Percentiles rank a stretch among this genome's conserved stretches.
These are phyloP conservation scores for Clostera curtula DNA, from an alignment of 2,888 invertebrate genomes.

Conservation along the genomic window DNA sequence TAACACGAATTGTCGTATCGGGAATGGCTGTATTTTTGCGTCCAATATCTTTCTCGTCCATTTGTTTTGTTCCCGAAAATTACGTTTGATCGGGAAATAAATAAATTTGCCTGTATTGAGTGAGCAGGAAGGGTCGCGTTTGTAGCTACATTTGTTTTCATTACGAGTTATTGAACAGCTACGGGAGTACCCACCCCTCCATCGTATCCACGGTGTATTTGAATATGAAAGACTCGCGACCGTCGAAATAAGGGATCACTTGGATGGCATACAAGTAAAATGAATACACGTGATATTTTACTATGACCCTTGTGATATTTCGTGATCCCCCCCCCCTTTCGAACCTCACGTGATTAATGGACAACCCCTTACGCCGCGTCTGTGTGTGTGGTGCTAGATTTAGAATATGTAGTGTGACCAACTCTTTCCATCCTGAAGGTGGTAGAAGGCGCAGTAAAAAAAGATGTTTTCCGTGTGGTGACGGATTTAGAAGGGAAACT, in stretches of 20 bases:
- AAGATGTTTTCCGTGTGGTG: too few relatives aligned
- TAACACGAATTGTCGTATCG: not conserved
- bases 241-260: slow-evolving; percentile 18
- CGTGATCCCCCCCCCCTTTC: too few relatives aligned
- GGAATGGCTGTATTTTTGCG: slow-evolving; percentile 5
- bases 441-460: too few relatives aligned
- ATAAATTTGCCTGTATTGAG: slow-evolving; percentile 39
- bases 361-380: too few relatives aligned
- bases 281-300: too few relatives aligned
- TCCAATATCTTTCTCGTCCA: slow-evolving; percentile 18
- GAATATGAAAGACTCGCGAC: slow-evolving; percentile 36
- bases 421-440: too few relatives aligned
- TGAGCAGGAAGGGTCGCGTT: slow-evolving; percentile 49
- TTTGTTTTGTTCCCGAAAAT: slow-evolving; percentile 35
- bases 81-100: slow-evolving; percentile 41
- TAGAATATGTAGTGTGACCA: too few relatives aligned
- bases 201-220: slow-evolving; percentile 37
- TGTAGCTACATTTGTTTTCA: slow-evolving; percentile 58
- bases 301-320: too few relatives aligned
- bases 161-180: slow-evolving; percentile 53
- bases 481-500: too few relatives aligned
- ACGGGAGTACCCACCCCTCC: slow-evolving; percentile 31
- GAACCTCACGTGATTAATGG: too few relatives aligned
- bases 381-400: too few relatives aligned
- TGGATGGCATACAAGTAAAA: too few relatives aligned